phyloP scores from a whole-genome alignment of 2,888 invertebrate species.

The Hydraecia micacea region DNA sequence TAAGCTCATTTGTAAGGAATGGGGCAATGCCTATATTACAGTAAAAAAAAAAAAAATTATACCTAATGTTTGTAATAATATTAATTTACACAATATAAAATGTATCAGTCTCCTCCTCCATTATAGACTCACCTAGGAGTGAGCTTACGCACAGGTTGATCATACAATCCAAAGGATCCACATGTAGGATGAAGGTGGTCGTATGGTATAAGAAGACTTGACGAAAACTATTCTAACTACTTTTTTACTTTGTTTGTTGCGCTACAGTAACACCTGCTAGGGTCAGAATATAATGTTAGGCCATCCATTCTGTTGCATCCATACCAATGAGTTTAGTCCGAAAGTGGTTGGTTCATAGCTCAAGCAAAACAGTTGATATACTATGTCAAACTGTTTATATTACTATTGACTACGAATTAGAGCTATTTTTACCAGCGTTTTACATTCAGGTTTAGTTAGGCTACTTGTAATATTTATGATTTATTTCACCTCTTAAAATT shows the following conservation, averaged over 20 bases:
- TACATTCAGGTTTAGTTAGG: conserved; percentile 37
- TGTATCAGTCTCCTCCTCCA: not conserved
- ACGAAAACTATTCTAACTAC: not conserved
- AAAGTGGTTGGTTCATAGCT: conserved; percentile 36
- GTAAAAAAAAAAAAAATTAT: conserved; percentile 4
- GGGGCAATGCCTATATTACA: not conserved
- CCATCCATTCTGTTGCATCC: not conserved
- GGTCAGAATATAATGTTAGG: not conserved
- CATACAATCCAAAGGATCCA: not conserved
- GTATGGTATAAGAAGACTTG: not conserved
- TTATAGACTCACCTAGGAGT: not conserved
- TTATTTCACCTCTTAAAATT: conserved; percentile 62
- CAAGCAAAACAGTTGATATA: conserved; percentile 37
- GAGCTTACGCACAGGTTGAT: not conserved
- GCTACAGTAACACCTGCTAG: not conserved
- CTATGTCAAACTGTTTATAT: conserved; percentile 25
- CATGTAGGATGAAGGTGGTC: not conserved
- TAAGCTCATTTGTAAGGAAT: conserved; percentile 45
- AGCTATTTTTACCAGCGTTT: conserved; percentile 31
- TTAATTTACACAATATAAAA: conserved; percentile 19
- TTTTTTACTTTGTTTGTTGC: not conserved
- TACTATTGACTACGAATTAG: conserved; percentile 47
- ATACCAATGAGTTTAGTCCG: conserved; percentile 46
- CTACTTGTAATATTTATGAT: conserved; percentile 45
- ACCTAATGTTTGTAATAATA: not conserved